phyloP scores from a whole-genome alignment of 2,113 vertebrate species.

The Nesospiza acunhae region DNA sequence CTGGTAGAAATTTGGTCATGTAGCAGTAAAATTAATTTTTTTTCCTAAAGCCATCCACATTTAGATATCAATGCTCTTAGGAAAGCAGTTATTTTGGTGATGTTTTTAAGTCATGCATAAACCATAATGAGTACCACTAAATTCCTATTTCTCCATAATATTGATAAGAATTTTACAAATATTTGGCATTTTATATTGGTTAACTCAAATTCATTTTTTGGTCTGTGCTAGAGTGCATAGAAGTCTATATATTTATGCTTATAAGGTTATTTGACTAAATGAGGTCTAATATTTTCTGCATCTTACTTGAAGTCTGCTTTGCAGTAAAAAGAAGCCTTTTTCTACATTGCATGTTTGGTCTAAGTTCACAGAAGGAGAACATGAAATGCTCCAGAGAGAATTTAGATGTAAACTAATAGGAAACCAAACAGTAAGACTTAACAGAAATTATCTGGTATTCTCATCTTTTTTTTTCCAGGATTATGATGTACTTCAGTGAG shows the following conservation, averaged over 20 bases:
- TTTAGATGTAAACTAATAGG: neutral
- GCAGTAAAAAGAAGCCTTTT: neutral
- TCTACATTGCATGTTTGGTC: neutral
- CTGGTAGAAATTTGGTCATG: neutral
- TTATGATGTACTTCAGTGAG: neutral
- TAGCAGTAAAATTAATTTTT: neutral
- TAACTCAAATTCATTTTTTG: neutral
- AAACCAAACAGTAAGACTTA: neutral
- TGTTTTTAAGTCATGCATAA: neutral
- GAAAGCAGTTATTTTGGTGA: neutral
- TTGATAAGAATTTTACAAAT: neutral
- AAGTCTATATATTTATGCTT: neutral
- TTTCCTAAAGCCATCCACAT: neutral
- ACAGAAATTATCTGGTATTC: neutral
- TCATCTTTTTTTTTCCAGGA: neutral
- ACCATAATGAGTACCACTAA: neutral
- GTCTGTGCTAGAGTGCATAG: neutral
- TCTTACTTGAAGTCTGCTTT: neutral
- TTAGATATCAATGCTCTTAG: neutral
- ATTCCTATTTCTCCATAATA: neutral
- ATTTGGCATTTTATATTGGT: neutral
- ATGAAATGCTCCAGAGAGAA: neutral
- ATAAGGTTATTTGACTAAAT: neutral
- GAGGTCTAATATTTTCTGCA: neutral
- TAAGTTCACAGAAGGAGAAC: neutral